Evolutionary conservation across 2,113 vertebrate species (phyloP).

Genomic region (Struthidea cinerea): DNA sequence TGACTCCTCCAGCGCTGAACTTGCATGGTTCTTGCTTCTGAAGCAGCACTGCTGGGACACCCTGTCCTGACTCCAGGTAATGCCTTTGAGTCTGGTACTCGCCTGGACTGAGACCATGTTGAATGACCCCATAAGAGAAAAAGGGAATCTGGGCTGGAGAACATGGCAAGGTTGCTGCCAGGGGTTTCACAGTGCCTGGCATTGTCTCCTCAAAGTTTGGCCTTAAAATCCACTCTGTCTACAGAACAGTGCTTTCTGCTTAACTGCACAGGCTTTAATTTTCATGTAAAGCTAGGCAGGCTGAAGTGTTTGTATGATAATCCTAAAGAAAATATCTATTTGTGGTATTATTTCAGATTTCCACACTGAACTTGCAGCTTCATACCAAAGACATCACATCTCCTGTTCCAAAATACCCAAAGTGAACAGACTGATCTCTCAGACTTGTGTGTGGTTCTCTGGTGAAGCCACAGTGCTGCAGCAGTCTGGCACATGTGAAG

Average conservation of each 20-base stretch:
- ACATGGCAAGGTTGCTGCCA: neutral
- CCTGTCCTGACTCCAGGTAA: neutral
- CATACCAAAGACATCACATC: accelerated
- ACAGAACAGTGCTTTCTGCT: neutral
- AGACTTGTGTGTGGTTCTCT: neutral
- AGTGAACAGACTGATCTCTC: neutral
- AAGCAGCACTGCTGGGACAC: neutral
- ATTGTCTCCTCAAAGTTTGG: neutral
- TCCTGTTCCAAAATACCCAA: accelerated
- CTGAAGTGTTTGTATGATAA: neutral
- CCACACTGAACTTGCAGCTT: neutral
- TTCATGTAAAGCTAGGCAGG: neutral
- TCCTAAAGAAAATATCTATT: neutral
- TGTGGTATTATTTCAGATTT: neutral
- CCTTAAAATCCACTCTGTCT: neutral
- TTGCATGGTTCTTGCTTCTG: slow-evolving; percentile 11
- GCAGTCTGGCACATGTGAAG: accelerated
- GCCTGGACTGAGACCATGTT: neutral
- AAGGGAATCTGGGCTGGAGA: neutral
- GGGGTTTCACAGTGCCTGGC: neutral
- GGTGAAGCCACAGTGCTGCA: neutral
- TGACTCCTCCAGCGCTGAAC: neutral
- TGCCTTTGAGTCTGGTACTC: neutral
- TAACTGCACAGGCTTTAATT: neutral
- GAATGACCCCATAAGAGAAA: neutral